phyloP scores from a whole-genome alignment of 2,113 vertebrate species.

The Pelodiscus sinensis region DNA sequence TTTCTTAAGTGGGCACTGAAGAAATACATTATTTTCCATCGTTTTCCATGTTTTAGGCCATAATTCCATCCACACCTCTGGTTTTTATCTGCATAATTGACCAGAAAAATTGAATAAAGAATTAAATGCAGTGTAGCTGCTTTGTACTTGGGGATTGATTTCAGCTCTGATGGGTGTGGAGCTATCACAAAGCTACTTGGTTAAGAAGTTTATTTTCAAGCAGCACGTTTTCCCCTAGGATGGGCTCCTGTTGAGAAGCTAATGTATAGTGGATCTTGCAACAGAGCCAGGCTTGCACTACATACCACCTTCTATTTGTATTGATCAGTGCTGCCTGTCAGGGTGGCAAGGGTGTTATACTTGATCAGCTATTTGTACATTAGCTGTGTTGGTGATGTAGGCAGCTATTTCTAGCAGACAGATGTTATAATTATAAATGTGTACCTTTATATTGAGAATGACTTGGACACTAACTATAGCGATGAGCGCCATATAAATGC shows the following conservation, averaged over 20 bases:
- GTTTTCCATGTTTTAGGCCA: slow-evolving; percentile 17
- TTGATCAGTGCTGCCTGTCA: slow-evolving; percentile 71
- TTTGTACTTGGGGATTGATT: slow-evolving; percentile 46
- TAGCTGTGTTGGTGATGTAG: neutral
- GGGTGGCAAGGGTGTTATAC: slow-evolving; percentile 52
- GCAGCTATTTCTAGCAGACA: slow-evolving; percentile 13
- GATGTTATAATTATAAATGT: slow-evolving; percentile 15
- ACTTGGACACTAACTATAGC: rapidly evolving
- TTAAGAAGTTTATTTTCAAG: slow-evolving; percentile 42
- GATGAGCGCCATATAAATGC: neutral
- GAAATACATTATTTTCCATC: neutral
- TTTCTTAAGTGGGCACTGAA: slow-evolving; percentile 21
- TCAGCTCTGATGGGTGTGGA: slow-evolving; percentile 25
- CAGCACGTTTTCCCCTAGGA: neutral
- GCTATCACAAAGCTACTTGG: slow-evolving; percentile 22
- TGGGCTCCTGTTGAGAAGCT: slow-evolving; percentile 23
- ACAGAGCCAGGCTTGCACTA: slow-evolving; percentile 69
- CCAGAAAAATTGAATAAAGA: slow-evolving; percentile 44
- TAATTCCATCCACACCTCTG: neutral
- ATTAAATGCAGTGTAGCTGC: neutral
- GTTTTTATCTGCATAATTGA: neutral
- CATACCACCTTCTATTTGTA: slow-evolving; percentile 72
- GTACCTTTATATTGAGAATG: slow-evolving; percentile 30
- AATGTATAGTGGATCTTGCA: slow-evolving; percentile 67
- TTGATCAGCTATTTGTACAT: slow-evolving; percentile 31